phyloP scores from a whole-genome alignment of 2,797 vertebrate species.

The Manis pentadactyla region DNA sequence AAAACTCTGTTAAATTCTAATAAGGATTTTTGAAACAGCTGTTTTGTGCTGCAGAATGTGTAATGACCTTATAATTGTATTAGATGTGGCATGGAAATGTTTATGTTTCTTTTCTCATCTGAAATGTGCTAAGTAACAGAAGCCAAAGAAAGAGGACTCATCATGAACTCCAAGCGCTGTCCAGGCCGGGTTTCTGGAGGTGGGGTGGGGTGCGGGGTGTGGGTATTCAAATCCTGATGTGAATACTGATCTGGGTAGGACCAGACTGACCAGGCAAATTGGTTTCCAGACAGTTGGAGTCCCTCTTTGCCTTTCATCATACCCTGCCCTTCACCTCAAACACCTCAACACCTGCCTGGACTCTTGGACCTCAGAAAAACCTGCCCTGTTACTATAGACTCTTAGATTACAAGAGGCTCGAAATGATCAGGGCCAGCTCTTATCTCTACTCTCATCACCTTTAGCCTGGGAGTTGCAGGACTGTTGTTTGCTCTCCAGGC shows the following conservation, averaged over 20 bases:
- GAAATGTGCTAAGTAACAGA: slow-evolving; percentile 80
- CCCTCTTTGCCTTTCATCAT: not conserved
- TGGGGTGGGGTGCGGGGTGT: not conserved
- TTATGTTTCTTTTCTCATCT: slow-evolving; percentile 79
- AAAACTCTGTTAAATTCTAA: slow-evolving; percentile 81
- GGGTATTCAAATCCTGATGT: not conserved
- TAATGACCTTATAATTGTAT: slow-evolving; percentile 83
- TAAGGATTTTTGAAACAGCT: slow-evolving; percentile 79
- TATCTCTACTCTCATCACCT: not conserved
- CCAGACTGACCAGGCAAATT: not conserved
- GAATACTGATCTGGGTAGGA: not conserved
- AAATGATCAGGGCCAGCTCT: not conserved
- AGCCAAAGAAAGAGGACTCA: slow-evolving; percentile 66
- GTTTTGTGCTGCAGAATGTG: slow-evolving; percentile 76
- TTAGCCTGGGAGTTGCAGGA: not conserved
- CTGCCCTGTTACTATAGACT: not conserved
- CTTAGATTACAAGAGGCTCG: not conserved
- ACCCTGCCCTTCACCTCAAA: not conserved
- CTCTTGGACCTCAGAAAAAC: not conserved
- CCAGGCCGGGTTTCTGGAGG: not conserved
- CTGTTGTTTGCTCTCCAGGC: not conserved
- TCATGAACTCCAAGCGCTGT: slow-evolving; percentile 69
- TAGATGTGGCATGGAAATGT: slow-evolving; percentile 82
- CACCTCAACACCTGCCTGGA: not conserved
- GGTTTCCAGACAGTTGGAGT: not conserved